These are phyloP conservation scores for Anarhynchus alexandrinus DNA, from an alignment of 2,113 vertebrate genomes.

Conservation along the genomic window DNA sequence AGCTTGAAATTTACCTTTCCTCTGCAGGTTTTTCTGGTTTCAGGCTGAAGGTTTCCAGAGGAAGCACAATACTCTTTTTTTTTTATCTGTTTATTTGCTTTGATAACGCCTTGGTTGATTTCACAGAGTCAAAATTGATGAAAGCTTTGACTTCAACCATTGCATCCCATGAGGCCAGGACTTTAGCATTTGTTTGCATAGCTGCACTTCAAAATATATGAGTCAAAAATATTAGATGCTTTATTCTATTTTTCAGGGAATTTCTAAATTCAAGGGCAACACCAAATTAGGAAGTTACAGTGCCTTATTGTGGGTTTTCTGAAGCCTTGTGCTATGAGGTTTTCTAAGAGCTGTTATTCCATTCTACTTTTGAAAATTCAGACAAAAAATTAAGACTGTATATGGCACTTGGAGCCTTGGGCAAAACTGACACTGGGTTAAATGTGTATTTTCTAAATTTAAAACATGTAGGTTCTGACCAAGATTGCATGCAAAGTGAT, in stretches of 20 bases:
- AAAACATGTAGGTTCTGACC: neutral
- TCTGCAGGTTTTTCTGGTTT: neutral
- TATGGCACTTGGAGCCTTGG: neutral
- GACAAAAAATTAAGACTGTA: neutral
- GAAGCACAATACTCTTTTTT: neutral
- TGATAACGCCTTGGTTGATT: neutral
- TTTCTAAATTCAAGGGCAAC: neutral
- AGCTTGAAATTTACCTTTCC: constrained; percentile 28
- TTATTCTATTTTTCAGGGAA: neutral
- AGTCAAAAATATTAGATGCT: neutral
- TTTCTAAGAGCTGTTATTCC: neutral
- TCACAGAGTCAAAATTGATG: neutral
- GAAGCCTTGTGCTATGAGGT: neutral
- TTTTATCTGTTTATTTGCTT: constrained; percentile 9
- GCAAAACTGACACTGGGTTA: neutral
- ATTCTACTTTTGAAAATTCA: neutral
- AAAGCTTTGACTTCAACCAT: neutral
- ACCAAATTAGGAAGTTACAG: neutral
- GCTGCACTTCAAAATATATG: neutral
- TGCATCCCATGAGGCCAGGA: neutral
- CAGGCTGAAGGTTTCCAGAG: neutral
- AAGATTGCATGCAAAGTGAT: neutral
- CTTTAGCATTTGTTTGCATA: neutral
- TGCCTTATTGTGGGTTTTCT: neutral
- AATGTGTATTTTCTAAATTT: neutral